A percentile compares a stretch with the other conserved stretches of the same genome.
Conservation (phyloP, 2,113 vertebrate genomes). For the Anhinga anhinga region DNA sequence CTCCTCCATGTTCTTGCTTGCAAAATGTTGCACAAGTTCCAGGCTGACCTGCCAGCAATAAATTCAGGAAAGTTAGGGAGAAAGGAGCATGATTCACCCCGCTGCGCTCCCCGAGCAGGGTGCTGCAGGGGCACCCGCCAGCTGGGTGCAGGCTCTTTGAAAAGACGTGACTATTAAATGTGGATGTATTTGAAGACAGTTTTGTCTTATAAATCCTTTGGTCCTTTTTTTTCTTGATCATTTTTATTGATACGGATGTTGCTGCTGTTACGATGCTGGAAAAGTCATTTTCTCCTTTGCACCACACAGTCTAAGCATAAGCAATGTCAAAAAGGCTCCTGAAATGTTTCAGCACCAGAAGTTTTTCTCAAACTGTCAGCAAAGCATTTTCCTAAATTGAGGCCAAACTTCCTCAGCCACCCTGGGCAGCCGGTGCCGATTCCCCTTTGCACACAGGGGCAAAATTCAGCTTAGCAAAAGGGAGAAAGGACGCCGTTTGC, state of each 20-base stretch:
- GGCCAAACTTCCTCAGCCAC: background rate
- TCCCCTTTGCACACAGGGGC: background rate
- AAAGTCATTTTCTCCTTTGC: background rate
- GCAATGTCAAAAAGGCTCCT: background rate
- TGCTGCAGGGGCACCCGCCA: background rate
- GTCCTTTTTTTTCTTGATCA: background rate
- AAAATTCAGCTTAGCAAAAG: background rate
- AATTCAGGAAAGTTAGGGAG: background rate
- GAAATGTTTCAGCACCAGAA: background rate
- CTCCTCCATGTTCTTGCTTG: background rate
- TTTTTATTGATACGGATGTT: background rate
- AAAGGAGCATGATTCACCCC: background rate
- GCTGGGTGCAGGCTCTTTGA: background rate
- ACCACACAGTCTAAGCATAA: background rate
- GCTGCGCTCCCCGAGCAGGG: background rate
- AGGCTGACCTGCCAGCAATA: background rate
- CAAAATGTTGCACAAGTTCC: background rate
- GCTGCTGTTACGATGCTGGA: background rate
- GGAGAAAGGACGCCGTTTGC: background rate
- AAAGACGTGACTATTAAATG: background rate
- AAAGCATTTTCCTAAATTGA: background rate
- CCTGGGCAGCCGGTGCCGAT: rapidly evolving
- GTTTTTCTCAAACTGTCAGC: background rate
- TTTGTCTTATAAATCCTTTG: background rate
- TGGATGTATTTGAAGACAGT: background rate